These are phyloP conservation scores for Brevipalpus yothersi DNA, from an alignment of 1,140 invertebrate genomes.

Conservation along the genomic window DNA sequence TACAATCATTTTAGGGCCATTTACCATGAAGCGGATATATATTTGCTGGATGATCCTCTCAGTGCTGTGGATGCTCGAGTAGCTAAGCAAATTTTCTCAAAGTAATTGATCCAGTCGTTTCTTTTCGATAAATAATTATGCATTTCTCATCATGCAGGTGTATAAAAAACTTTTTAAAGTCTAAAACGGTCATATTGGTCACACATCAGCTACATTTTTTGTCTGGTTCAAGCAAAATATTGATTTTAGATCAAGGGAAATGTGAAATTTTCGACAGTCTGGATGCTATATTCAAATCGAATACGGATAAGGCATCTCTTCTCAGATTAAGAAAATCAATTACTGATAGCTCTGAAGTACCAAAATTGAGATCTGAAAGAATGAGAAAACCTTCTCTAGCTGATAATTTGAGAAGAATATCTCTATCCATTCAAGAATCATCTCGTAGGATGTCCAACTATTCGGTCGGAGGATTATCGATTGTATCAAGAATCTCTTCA, in stretches of 20 bases:
- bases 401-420: neutral
- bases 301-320: neutral
- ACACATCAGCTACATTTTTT: conserved; percentile 37
- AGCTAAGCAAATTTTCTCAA: conserved; percentile 14
- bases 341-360: neutral
- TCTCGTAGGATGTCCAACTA: conserved; percentile 10
- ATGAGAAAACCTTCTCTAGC: neutral
- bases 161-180: conserved; percentile 45
- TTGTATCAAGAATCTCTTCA: too few species aligned
- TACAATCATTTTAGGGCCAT: neutral
- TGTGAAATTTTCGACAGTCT: conserved; percentile 9
- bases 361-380: neutral
- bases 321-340: neutral
- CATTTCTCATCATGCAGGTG: conserved; percentile 26
- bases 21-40: neutral
- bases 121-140: neutral
- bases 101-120: neutral
- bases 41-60: conserved; percentile 23
- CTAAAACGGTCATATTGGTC: conserved; percentile 59
- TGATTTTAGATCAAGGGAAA: conserved; percentile 43
- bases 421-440: conserved; percentile 8
- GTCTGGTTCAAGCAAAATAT: conserved; percentile 36
- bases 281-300: neutral
- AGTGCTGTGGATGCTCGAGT: conserved; percentile 22
- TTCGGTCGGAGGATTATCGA: neutral